These are phyloP conservation scores for Muraenolepis orangiensis DNA, from an alignment of 2,797 vertebrate species.

Conservation along the genomic window DNA sequence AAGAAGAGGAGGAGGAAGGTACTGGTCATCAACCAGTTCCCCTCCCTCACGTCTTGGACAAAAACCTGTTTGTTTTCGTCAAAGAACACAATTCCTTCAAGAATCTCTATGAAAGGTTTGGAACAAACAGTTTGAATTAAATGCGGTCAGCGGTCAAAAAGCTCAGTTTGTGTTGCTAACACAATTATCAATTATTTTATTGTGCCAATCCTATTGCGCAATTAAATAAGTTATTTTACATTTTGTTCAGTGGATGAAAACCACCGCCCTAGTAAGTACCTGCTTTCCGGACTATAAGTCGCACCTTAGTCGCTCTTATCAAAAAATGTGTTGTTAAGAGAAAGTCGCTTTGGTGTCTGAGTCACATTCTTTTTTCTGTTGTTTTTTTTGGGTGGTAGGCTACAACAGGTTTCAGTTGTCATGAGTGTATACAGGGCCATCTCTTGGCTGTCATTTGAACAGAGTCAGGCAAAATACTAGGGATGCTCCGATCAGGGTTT, in stretches of 20 bases:
- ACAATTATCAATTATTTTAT: not conserved
- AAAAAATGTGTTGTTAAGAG: too few species aligned
- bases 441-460: too few species aligned
- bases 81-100: conserved; percentile 44
- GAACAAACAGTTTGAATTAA: not conserved
- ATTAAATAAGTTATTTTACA: not conserved
- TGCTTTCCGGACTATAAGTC: too few species aligned
- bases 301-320: too few species aligned
- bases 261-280: not conserved
- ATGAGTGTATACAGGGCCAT: too few species aligned
- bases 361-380: too few species aligned
- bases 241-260: not conserved
- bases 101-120: conserved; percentile 37
- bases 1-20: conserved; percentile 64
- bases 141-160: too few species aligned
- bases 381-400: too few species aligned
- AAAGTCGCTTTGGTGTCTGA: too few species aligned
- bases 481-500: too few species aligned
- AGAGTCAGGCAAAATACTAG: too few species aligned
- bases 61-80: conserved; percentile 48
- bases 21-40: conserved; percentile 58
- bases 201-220: not conserved
- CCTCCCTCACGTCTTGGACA: conserved; percentile 40
- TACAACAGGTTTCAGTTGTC: too few species aligned
- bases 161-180: not conserved